Base-by-base conservation (phyloP, 1,140 invertebrate genomes). In the Acyrthosiphon pisum region DNA sequence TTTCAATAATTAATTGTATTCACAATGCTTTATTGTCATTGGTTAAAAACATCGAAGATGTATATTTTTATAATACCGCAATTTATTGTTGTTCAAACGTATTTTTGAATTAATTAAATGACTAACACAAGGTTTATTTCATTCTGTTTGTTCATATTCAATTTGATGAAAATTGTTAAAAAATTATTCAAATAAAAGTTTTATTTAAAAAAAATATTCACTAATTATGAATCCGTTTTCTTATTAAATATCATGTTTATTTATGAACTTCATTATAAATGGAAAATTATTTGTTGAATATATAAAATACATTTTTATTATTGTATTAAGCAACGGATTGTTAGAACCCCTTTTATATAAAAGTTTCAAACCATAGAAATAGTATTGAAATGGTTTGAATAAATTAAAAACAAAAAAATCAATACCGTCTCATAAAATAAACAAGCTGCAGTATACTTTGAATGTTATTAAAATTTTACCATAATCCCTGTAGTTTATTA, bases 361-460 rank as follows among this genome's bases (percentile, higher is more conserved):
- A 90, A 90, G 88, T 89, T 89, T 89, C 56, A 60, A 60, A 68
- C 89, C 53, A 44, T 90, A 90, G 53, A 90, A 60, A 90, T 68
- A 68, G 89, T 60, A 90, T 90, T 68, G 89, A 90, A 90, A 90
- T 44, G 53, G 53, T 90, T 90, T 90, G 89, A 90, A 90, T 90
- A 90, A 90, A 90, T 90, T 89, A 56, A 88, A 88, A 88, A 88
- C 26, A 90, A 60, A 90, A 90, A 90, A 90, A 90, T 90, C 89
- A 90, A 90, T 90, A 90, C 89, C 37, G 89, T 90, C 53, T 90
- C 89, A 90, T 90, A 90, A 90, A 90, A 90, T 90, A 90, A 90
- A 90, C 89, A 90, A 90, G 37, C 53, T 35, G 53, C 37, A 35
- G n/a, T 89, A 44, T 89, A 90, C 56, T 90, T 68, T 90, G 89